phyloP scores from a whole-genome alignment of 2,888 invertebrate species.

The Amiota mariae region DNA sequence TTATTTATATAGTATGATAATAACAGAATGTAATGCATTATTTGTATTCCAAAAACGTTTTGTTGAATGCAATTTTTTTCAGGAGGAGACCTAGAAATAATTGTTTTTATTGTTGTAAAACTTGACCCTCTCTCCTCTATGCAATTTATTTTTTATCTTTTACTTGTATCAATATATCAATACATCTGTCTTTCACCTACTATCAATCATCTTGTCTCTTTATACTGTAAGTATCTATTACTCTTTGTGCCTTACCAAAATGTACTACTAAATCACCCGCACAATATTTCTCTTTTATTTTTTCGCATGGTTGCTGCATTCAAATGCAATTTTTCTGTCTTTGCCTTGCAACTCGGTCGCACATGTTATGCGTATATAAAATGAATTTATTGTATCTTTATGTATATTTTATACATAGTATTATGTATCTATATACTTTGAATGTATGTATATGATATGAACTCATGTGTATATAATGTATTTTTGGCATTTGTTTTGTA shows the following conservation, averaged over 20 bases:
- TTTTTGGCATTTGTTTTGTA: neutral
- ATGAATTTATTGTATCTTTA: neutral
- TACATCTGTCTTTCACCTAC: neutral
- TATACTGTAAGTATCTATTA: neutral
- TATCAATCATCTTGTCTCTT: neutral
- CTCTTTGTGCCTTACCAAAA: neutral
- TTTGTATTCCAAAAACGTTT: conserved; percentile 53
- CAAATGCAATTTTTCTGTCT: neutral
- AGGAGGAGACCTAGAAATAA: too few relatives aligned
- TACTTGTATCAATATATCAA: neutral
- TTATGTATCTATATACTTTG: too few relatives aligned
- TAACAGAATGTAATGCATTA: conserved; percentile 24
- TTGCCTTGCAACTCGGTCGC: conserved; percentile 17
- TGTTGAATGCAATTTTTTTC: conserved; percentile 11
- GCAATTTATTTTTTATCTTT: neutral
- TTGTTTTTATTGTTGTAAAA: too few relatives aligned
- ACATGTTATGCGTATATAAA: conserved; percentile 16
- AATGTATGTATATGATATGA: neutral
- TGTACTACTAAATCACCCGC: neutral
- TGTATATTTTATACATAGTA: too few relatives aligned
- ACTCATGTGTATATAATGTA: neutral
- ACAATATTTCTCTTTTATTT: neutral
- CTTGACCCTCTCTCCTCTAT: neutral
- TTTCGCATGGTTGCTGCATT: neutral
- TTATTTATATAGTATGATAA: neutral